Base-by-base conservation (phyloP, 2,888 invertebrate species). In the Danaus chrysippus region DNA sequence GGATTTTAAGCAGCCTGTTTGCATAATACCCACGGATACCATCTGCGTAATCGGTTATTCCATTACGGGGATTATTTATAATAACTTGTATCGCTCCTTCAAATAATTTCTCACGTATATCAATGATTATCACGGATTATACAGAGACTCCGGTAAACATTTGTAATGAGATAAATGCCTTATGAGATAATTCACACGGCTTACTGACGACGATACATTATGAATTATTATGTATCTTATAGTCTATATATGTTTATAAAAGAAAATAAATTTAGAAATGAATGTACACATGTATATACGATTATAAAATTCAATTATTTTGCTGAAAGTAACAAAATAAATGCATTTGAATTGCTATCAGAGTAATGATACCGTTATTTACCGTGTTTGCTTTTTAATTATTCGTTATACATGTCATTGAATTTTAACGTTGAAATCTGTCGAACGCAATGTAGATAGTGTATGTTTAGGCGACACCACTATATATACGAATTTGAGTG, bases 1-100 rank as follows among this genome's bases (percentile, higher is more conserved):
- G 78, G 80, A 81, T 76, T 72, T 78, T 82, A 82, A 83, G 80
- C 83, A 82, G 78, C 72, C 58, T 61, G 60, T 68, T 64, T 63
- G 67, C 63, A 70, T 59, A 55, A 56, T 59, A 61, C 56, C 53
- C 23, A 54, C 43, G 56, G 68, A 64, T 64, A 61, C 68, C 68
- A 63, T 60, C 64, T 67, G 68, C 67, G 64, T 64, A 65, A 68
- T 68, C 61, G 59, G 53, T 57, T 63, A 53, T 61, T 59, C 59
- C 68, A 63, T 68, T 64, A 63, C 61, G 54, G 60, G 63, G 59
- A 63, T 66, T 62, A 67, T 64, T 66, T 57, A 64, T 63, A 65
- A 61, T 46, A 43, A 54, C 58, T 57, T 41, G 55, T 58, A 64
- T 64, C 65, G 56, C 59, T 53, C 58, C 55, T 57, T 59, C 46